Evolutionary conservation across 2,888 invertebrate genomes (phyloP), one percentile per base, ranked within the genome.

Genomic region (Cybosia mesomella): DNA sequence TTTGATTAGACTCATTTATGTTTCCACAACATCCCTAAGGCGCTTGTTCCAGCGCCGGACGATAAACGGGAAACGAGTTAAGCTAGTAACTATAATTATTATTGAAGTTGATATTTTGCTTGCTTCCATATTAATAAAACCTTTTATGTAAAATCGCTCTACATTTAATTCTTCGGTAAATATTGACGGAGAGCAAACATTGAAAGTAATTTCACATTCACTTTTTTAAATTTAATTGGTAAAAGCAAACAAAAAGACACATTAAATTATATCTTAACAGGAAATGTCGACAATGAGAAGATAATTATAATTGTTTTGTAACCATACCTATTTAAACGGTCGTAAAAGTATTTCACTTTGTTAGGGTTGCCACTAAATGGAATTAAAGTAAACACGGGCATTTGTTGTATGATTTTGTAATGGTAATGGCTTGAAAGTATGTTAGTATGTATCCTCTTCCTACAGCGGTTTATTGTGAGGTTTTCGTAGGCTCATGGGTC

Each of bases 261-360:
- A 7, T 34, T 11, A 21, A 21, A 32, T 58, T 58, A 13, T 13
- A 22, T 54, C 10, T 58, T 13, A 34, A 34, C 34, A 58, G 58
- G 58, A 21, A 36, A 2, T 36, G 58, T 36, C 21, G n/a, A 58
- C 58, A 36, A 13, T 58, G 58, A 58, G 21, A 58, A 34, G 34
- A 21, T 7, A 34, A 11, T 34, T 11, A 43, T 49, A n/a, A 34
- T 21, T 34, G 21, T 58, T n/a, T 32, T 21, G 21, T 5, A 58
- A 21, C 13, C 11, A 32, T 34, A n/a, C n/a, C n/a, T n/a, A 58
- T n/a, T 13, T 21, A 21, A 18, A 34, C 21, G 34, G 58, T 58
- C 21, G 58, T 11, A 21, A 58, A 58, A 13, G 34, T 49, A 49
- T 49, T 49, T 49, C n/a, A 49, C n/a, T 13, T 58, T 0, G 58